phyloP scores from a whole-genome alignment of 2,113 vertebrate species.

The Girardinichthys multiradiatus region DNA sequence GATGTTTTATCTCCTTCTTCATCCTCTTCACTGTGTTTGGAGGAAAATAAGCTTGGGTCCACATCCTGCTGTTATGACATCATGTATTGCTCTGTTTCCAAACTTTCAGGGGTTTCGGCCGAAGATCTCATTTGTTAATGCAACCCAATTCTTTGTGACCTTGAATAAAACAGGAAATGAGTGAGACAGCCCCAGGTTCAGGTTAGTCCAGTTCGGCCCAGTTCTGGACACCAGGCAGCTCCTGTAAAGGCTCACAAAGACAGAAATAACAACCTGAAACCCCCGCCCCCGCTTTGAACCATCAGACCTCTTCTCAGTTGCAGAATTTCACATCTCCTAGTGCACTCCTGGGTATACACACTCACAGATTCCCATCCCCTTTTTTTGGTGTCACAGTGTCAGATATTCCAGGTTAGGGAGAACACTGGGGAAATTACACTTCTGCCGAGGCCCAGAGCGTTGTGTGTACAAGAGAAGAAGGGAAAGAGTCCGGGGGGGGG shows the following conservation, averaged over 20 bases:
- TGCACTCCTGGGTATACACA: conserved; percentile 35
- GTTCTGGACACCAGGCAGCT: conserved; percentile 15
- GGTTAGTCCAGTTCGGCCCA: conserved; percentile 3
- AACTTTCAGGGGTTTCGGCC: not conserved
- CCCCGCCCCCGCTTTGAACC: conserved; percentile 3
- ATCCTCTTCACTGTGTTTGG: no score
- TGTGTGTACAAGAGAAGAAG: conserved; percentile 12
- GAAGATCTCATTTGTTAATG: not conserved
- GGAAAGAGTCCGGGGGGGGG: conserved; percentile 48
- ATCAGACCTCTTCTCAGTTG: conserved; percentile 7
- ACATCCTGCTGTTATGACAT: no score
- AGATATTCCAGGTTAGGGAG: conserved; percentile 75
- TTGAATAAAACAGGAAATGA: conserved; percentile 11
- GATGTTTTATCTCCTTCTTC: no score
- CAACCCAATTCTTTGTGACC: conserved; percentile 6
- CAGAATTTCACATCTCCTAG: conserved; percentile 50
- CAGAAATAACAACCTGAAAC: conserved; percentile 33
- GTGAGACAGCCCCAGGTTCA: conserved; percentile 10
- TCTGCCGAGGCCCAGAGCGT: conserved; percentile 60
- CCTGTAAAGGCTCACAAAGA: conserved; percentile 34
- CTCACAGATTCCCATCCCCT: not conserved
- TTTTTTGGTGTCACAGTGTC: conserved; percentile 63
- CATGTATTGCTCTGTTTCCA: not conserved
- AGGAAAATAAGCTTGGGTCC: no score
- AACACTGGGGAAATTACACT: conserved; percentile 75